Base-by-base conservation (phyloP, 2,113 vertebrate genomes). In the Malurus cyaneus region DNA sequence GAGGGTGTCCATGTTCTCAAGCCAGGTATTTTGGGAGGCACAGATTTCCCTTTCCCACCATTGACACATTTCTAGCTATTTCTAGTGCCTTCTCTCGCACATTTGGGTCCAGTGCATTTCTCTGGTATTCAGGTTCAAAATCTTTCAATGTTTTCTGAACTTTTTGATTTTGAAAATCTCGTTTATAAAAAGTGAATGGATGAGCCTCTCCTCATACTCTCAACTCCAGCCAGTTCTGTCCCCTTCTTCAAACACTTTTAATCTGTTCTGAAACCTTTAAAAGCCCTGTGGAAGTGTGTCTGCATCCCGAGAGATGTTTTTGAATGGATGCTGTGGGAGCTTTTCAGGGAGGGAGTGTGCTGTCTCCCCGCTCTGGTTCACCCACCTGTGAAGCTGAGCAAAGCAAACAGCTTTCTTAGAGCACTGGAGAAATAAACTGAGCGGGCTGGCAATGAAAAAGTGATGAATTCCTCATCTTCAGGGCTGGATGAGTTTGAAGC, bases 381-480 rank as follows among this genome's bases (percentile, higher is more conserved):
- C 28, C 29, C 18, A 1, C 28, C 50, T 3, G 2, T 17, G 4
- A 41, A 64, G 44, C 41, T 60, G 50, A 18, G 74, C 57, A 72
- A 67, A 73, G 61, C 73, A 71, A 67, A 85, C 14, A n/a, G 18
- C 61, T 88, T 70, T 56, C 26, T 47, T 60, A 24, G 0, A 26
- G 42, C 91, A 5, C 18, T 26, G 74, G 26, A 64, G 34, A 47
- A 70, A 89, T 54, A 69, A 92, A 77, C 54, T 28, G 53, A 71
- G 34, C 3, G 3, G 39, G 21, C 15, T 80, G 52, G 80, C 44
- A 28, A 91, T 19, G 49, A 78, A 89, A 88, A 91, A 71, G 62
- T 41, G 49, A 89, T 57, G 91, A 77, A 89, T 84, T 88, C 86
- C 53, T 92, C 91, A 66, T 89, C 87, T 89, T 93, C 47, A 12